Evolutionary conservation across 1,140 invertebrate species (phyloP), one percentile per base, ranked within the genome.

Genomic region (Brachystomella parvula): DNA sequence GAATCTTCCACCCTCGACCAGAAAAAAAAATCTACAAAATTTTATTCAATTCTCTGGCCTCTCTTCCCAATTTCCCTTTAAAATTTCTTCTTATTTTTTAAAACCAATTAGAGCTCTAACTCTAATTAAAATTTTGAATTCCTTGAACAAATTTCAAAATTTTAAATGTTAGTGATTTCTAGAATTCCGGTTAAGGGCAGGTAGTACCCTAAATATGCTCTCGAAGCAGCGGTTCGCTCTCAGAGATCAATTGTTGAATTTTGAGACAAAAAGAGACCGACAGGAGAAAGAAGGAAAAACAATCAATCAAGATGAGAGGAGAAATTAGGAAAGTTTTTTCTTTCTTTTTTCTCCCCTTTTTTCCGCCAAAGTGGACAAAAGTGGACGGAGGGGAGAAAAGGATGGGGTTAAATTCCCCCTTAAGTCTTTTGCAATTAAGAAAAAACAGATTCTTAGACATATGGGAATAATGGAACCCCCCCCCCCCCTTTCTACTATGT

Each of bases 371-470:
- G 12, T 53, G 49, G 21, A 53, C 49, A 15, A 19, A 6, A 19
- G 49, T 24, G 19, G 19, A 39, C 35, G 35, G 35, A 19, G 19
- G 35, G 6, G 6, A 39, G 35, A 39, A 39, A 53, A 6, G 49
- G 49, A 53, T 19, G 49, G 49, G 49, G 49, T 53, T 53, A 24
- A 53, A 53, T 12, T 53, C 21, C 49, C 49, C 21, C 9, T 9
- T 53, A 12, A 53, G 49, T 26, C 35, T 39, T 6, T 53, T 24
- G 12, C 12, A 53, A 19, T 53, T 19, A 53, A 17, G 9, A 3
- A 26, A 24, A 53, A 24, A 53, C 49, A 44, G 49, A 53, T 53
- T 53, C 49, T 6, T 53, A 53, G 49, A 53, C 49, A 53, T 53
- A 53, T 53, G 49, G 49, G 12, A 53, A 24, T 53, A 53, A 53